Base-by-base conservation (phyloP, 2,113 vertebrate genomes). In the Aphelocoma coerulescens region DNA sequence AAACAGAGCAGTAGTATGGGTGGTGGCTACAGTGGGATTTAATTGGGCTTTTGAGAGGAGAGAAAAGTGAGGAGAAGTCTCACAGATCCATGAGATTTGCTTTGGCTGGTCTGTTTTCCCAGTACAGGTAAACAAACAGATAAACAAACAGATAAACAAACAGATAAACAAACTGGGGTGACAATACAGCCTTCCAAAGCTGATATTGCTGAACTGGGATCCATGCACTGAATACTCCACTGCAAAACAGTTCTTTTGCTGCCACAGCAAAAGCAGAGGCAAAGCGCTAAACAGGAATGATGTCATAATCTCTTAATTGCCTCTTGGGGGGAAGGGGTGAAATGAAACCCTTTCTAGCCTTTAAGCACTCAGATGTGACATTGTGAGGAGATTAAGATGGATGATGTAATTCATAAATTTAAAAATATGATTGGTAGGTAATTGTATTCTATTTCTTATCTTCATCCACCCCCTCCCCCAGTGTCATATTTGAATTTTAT, bases 51-150 rank as follows among this genome's bases (percentile, higher is more conserved):
- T 52, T 46, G 24, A 52, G 41, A 52, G 89, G 20, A 26, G 7
- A 72, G 11, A 27, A 30, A 65, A 61, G 7, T 0, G 0, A 55
- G 5, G 5, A 20, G 23, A 87, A 65, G 19, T 41, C 0, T 0
- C 35, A 46, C 9, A 63, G 23, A 43, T 28, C 73, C 12, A 4
- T 13, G 7, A 6, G 16, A 16, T 59, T 48, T 71, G 17, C 26
- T 74, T 71, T 55, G 43, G 3, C 16, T 51, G 8, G 5, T 51
- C 4, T 66, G 41, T 58, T 71, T 82, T 85, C 32, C 28, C 39
- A 39, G 16, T 21, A 20, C 8, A 55, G 13, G 20, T 39, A 67
- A 81, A 91, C 9, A 61, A 65, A 7, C 12, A 16, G 51, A 26
- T 28, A 18, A 68, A 33, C 35, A 61, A 35, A 32, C 8, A 39